Conservation (phyloP, 2,888 invertebrate species). For the Drosophila heteroneura region DNA sequence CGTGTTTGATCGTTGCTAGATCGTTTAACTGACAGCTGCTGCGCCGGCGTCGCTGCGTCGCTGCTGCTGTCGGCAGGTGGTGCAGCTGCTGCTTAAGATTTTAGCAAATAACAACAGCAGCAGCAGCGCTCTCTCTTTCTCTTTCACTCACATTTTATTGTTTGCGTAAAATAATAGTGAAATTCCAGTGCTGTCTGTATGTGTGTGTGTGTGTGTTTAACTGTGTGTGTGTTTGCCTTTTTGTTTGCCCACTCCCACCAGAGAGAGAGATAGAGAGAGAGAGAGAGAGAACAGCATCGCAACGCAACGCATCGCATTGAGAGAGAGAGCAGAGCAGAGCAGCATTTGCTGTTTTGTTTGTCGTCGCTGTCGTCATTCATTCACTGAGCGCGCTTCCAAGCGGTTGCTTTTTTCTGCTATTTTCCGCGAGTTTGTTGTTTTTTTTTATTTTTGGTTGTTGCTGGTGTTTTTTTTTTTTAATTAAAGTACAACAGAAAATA, state of each 20-base stretch:
- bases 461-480: conserved; percentile 49
- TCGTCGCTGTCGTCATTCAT: conserved; percentile 52
- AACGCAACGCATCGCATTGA: conserved; percentile 1
- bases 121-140: not conserved
- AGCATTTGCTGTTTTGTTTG: conserved; percentile 22
- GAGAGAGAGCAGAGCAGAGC: not conserved
- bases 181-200: conserved; percentile 58
- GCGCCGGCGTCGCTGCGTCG: conserved; percentile 73
- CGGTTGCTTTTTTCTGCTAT: conserved; percentile 30
- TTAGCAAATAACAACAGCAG: conserved; percentile 53
- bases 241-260: conserved; percentile 42
- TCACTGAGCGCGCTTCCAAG: conserved; percentile 65
- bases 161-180: conserved; percentile 63
- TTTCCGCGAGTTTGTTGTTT: conserved; percentile 31
- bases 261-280: conserved; percentile 29
- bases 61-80: conserved; percentile 62
- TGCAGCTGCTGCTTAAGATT: conserved; percentile 59
- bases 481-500: conserved; percentile 55
- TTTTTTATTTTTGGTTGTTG: conserved; percentile 22
- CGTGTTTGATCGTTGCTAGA: conserved; percentile 45
- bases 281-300: conserved; percentile 44
- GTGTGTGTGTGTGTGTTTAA: conserved; percentile 33
- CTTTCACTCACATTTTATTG: conserved; percentile 16
- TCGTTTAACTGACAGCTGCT: conserved; percentile 61
- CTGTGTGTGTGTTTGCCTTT: conserved; percentile 32